Percentiles rank a stretch among this genome's conserved stretches.
Evolutionary conservation across 2,797 vertebrate genomes (phyloP).

Genomic region (Darevskia nairensis): DNA sequence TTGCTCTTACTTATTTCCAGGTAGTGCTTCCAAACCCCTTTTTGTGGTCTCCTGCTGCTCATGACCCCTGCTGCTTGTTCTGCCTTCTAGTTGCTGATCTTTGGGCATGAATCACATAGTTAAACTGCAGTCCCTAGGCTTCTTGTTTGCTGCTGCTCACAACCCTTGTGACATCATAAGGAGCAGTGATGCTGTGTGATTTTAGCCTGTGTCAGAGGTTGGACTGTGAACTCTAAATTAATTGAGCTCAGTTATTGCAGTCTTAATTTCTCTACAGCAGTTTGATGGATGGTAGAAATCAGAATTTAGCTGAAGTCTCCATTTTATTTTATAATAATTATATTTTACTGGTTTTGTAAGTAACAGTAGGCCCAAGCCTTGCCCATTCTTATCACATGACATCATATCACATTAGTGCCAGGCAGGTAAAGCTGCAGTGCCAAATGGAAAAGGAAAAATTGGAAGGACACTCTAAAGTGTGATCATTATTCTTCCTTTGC

Average conservation of each 20-base stretch:
- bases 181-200: constrained; percentile 16
- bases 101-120: constrained; percentile 9
- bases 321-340: background rate
- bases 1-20: background rate
- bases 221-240: constrained; percentile 15
- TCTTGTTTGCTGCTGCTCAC: constrained; percentile 12
- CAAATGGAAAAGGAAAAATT: too few species aligned
- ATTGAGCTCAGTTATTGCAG: background rate
- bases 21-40: background rate
- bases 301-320: background rate
- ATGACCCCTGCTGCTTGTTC: constrained; percentile 1
- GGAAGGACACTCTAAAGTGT: too few species aligned
- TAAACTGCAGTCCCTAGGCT: constrained; percentile 29
- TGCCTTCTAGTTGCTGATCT: constrained; percentile 30
- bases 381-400: too few species aligned
- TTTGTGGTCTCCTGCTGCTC: background rate
- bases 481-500: too few species aligned
- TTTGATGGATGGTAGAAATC: background rate
- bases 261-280: background rate
- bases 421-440: too few species aligned
- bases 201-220: background rate
- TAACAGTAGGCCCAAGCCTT: too few species aligned
- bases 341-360: too few species aligned
- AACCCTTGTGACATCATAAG: constrained; percentile 37
- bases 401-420: too few species aligned